Evolutionary conservation across 2,797 vertebrate genomes (phyloP).

Genomic region (Pachyuromys duprasi): DNA sequence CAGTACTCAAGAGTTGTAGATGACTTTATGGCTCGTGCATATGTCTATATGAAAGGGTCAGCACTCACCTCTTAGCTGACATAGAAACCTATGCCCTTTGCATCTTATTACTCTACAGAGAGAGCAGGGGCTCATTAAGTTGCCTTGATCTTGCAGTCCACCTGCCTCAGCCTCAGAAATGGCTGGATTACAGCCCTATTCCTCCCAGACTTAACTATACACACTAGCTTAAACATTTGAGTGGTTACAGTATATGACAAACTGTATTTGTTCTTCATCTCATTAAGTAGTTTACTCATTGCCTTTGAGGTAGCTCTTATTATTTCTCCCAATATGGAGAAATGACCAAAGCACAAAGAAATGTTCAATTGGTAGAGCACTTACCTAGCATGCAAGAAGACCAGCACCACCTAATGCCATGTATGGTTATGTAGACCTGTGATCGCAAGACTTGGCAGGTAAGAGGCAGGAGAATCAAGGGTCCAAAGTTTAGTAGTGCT

Average conservation of each 20-base stretch:
- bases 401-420: too few relatives aligned
- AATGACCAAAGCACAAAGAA: background rate
- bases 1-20: too few relatives aligned
- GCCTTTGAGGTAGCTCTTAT: background rate
- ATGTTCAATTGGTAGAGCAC: background rate
- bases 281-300: background rate
- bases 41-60: too few relatives aligned
- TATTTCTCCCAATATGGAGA: background rate
- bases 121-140: background rate
- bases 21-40: too few relatives aligned
- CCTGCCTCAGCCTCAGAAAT: background rate
- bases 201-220: background rate
- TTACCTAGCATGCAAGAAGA: background rate
- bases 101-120: too few relatives aligned
- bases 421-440: background rate
- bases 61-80: too few relatives aligned
- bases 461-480: background rate
- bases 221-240: background rate
- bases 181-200: background rate
- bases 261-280: background rate
- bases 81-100: too few relatives aligned
- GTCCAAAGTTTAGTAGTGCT: background rate
- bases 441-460: background rate
- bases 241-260: background rate
- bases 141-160: background rate